phyloP scores from a whole-genome alignment of 1,140 invertebrate species.

The Pogonus chalceus region DNA sequence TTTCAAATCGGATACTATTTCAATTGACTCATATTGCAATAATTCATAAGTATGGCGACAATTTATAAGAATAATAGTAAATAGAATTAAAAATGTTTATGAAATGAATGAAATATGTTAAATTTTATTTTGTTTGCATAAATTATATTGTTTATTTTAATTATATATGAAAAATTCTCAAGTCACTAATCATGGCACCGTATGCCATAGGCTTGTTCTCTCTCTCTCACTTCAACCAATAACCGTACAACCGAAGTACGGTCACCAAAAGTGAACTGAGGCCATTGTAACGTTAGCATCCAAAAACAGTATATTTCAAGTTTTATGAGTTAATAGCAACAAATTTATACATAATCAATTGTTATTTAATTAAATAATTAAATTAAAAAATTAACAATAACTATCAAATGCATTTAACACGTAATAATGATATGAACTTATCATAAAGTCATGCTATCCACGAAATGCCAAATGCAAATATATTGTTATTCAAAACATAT shows the following conservation, averaged over 20 bases:
- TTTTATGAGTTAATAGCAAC: neutral
- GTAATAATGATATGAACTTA: neutral
- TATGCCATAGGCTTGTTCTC: neutral
- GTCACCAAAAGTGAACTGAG: constrained; percentile 35
- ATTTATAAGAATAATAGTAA: no score
- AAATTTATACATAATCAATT: neutral
- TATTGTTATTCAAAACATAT: neutral
- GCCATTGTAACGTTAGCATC: neutral
- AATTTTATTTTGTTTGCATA: no score
- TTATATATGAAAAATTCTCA: constrained; percentile 12
- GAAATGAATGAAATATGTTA: no score
- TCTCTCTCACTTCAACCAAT: neutral
- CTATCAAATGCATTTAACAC: neutral
- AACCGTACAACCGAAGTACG: neutral
- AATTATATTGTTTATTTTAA: no score
- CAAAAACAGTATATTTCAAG: neutral
- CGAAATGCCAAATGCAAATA: neutral
- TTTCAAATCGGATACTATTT: no score
- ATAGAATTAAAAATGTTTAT: no score
- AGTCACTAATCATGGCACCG: neutral
- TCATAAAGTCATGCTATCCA: neutral
- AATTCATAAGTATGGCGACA: no score
- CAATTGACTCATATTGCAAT: no score
- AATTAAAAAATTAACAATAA: neutral
- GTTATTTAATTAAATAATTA: neutral